Evolutionary conservation across 2,888 invertebrate species (phyloP).

Genomic region (Drosophila paramelanica): DNA sequence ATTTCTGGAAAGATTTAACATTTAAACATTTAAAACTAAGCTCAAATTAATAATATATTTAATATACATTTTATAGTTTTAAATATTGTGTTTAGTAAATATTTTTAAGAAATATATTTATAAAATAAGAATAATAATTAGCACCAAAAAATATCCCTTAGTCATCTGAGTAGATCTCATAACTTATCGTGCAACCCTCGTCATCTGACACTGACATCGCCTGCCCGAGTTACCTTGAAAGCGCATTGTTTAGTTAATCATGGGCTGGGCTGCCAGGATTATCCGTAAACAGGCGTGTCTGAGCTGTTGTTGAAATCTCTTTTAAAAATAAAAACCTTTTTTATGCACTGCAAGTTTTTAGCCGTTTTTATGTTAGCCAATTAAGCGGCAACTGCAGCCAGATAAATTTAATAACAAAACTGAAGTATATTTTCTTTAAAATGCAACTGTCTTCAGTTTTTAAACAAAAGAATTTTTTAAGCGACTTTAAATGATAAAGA

Average conservation of each 20-base stretch:
- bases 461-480: no score
- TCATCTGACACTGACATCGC: slow-evolving; percentile 4
- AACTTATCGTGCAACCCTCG: slow-evolving; percentile 15
- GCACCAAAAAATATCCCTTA: no score
- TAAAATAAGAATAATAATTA: no score
- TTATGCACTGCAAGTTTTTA: slow-evolving; percentile 12
- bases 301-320: neutral
- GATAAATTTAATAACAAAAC: neutral
- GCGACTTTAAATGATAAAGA: no score
- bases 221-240: neutral
- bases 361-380: slow-evolving; percentile 10
- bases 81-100: no score
- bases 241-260: slow-evolving; percentile 35
- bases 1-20: no score
- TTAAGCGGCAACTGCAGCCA: slow-evolving; percentile 7
- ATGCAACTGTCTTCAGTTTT: neutral
- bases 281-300: slow-evolving; percentile 4
- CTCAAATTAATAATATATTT: no score
- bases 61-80: no score
- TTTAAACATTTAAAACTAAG: no score
- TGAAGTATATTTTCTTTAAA: no score
- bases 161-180: neutral
- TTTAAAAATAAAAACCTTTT: neutral
- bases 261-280: slow-evolving; percentile 15
- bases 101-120: no score